Evolutionary conservation across 2,888 invertebrate genomes (phyloP), one percentile per base, ranked within the genome.

Genomic region (Euspilapteryx auroguttella): DNA sequence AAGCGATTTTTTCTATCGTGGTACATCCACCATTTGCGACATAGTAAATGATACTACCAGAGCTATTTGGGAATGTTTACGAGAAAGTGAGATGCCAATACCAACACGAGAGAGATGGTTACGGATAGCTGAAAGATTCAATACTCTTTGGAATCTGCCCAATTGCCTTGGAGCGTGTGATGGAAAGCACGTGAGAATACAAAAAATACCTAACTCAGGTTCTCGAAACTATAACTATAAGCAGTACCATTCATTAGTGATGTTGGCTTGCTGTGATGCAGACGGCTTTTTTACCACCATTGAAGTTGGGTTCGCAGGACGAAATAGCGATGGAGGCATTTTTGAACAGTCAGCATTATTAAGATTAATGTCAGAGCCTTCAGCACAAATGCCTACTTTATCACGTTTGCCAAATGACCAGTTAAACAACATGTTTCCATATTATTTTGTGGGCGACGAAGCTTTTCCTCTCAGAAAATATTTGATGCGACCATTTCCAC

Each of bases 311-410:
- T 43, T 32, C 32, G 37, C 44, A 32, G 46, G 44, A 12, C 30
- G 45, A 35, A 47, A 47, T 30, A 49, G 40, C 38, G 45, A 52
- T 41, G 47, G 42, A 13, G 42, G 42, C 12, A 40, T 49, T 26
- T 50, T 43, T 32, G 29, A 28, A 25, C 36, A 37, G 10, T 40
- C 36, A 26, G 29, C 34, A 28, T 22, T 22, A 11, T 4, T 9
- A 22, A 22, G 22, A 11, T 22, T 17, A 17, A 17, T 17, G 17
- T 17, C 17, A 17, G 17, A 17, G 17, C 17, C 17, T 17, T 17
- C 17, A 17, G 17, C 17, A 17, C 17, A 17, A 17, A 6, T 17
- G 17, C 17, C 17, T 17, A 17, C 17, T 17, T 5, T 8, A 6
- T 17, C 12, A 3, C 24, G 8, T 2, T 24, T 24, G 24, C 24